Evolutionary conservation across 1,140 invertebrate species (phyloP), one percentile per base, ranked within the genome.

Genomic region (Panulirus ornatus): DNA sequence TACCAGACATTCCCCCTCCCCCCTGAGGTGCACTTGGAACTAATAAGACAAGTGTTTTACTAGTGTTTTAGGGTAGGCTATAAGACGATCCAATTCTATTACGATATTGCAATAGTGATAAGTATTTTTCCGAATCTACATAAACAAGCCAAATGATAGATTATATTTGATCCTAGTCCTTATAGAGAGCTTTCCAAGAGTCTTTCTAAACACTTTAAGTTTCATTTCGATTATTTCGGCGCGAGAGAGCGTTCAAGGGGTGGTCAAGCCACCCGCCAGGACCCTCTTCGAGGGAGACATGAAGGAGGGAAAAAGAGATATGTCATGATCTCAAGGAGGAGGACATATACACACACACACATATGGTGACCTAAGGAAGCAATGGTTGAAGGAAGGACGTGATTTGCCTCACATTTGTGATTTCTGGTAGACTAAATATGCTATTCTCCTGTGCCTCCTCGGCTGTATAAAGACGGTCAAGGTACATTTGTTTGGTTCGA

Each of bases 91-190:
- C 71, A 34, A 75, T 51, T 71, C 40, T n/a, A 54, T 70, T 71
- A 70, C 5, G 34, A 71, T 47, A 71, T 27, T 73, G 70, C 44
- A 63, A 66, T 71, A 75, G 71, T 36, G 44, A 44, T 75, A 89
- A 82, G 87, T 84, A 89, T 89, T 89, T 83, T 87, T 89, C 84
- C 87, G 51, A 76, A 83, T 75, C 66, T 89, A 81, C 86, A 81
- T 73, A 85, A 75, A 58, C 79, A 75, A 73, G 87, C 87, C 87
- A 89, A 89, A 89, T 71, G 63, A 75, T 83, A 83, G 79, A 63
- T 5, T 89, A 89, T 89, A 89, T 89, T 89, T 83, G 87, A 89
- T 84, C 78, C 66, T 85, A 85, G 87, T 36, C 36, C 30, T n/a
- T n/a, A n/a, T 86, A 87, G 84, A 63, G 22, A 30, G 84, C 84